A percentile compares a stretch with the other conserved stretches of the same genome.
Conservation (phyloP, 2,797 vertebrate species). For the Protonibea diacanthus region DNA sequence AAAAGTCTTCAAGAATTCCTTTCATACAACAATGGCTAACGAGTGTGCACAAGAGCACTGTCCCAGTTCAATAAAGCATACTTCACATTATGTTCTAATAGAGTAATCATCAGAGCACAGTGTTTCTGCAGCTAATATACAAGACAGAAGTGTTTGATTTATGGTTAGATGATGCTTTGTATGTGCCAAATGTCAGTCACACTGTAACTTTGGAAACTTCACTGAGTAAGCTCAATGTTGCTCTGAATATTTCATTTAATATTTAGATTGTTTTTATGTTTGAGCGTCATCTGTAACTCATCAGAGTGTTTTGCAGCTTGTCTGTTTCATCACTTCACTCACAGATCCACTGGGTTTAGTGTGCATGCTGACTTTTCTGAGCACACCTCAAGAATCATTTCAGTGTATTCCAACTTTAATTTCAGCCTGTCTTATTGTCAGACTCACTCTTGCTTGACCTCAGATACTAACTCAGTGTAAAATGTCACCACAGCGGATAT, state of each 20-base stretch:
- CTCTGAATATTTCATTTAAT: background rate
- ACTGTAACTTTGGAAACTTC: background rate
- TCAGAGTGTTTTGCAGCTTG: constrained; percentile 1
- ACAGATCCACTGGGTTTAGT: background rate
- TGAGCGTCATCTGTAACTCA: background rate
- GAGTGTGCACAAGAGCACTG: background rate
- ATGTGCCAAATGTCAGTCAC: background rate
- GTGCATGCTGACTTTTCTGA: background rate
- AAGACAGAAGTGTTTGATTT: background rate
- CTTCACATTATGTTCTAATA: background rate
- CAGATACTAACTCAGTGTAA: background rate
- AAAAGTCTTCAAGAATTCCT: no score
- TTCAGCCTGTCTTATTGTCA: background rate
- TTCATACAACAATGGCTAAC: background rate
- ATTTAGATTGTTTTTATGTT: background rate
- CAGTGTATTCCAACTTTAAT: background rate
- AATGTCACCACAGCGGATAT: background rate
- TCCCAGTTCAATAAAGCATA: background rate
- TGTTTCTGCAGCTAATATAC: background rate
- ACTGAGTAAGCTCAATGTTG: background rate
- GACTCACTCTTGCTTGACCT: background rate
- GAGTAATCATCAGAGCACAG: background rate
- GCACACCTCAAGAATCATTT: background rate
- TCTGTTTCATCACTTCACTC: background rate
- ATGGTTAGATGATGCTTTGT: background rate